These are phyloP conservation scores for Myotis davidii DNA, from an alignment of 2,113 vertebrate genomes.

Conservation along the genomic window DNA sequence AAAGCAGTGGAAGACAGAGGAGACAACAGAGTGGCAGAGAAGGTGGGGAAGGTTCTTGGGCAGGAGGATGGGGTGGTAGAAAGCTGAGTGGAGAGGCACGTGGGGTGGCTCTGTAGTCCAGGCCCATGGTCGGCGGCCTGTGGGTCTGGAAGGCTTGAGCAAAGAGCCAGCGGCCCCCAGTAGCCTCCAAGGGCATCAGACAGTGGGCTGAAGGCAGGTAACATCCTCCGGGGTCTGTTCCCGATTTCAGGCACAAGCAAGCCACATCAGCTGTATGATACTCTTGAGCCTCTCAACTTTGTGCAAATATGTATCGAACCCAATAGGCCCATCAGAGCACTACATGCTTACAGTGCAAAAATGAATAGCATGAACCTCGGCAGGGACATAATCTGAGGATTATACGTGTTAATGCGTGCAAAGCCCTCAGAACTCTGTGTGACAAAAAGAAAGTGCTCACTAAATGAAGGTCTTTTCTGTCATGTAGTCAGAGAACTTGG, in stretches of 20 bases:
- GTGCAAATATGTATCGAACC: not conserved
- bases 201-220: rapidly evolving
- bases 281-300: not conserved
- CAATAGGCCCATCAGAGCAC: rapidly evolving
- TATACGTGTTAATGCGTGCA: rapidly evolving
- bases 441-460: not conserved
- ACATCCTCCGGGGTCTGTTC: not conserved
- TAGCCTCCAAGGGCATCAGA: not conserved
- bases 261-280: rapidly evolving
- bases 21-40: not conserved
- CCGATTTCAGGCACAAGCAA: rapidly evolving
- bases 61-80: not conserved
- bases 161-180: not conserved
- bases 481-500: not conserved
- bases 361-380: rapidly evolving
- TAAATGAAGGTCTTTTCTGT: not conserved
- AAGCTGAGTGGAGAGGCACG: not conserved
- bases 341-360: rapidly evolving
- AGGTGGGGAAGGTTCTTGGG: rapidly evolving
- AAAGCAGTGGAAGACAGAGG: not conserved
- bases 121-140: not conserved
- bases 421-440: not conserved
- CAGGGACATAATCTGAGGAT: not conserved
- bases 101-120: not conserved
- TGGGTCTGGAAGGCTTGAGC: not conserved